Conservation (phyloP, 2,888 invertebrate species). For the Drosophila trichaetosa region DNA sequence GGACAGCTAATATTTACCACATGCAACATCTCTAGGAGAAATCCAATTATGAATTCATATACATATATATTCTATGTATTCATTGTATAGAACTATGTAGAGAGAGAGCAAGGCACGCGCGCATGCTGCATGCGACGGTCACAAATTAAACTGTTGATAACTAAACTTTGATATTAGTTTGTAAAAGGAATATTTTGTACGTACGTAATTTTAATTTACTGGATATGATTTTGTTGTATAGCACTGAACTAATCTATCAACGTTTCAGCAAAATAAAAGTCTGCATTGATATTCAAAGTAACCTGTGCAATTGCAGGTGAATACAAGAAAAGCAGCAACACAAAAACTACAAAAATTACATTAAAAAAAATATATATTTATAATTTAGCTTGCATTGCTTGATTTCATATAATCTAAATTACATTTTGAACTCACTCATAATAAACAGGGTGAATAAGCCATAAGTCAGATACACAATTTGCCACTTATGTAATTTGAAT, state of each 20-base stretch:
- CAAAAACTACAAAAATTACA: background rate
- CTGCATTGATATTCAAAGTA: slow-evolving; percentile 17
- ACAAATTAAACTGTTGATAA: slow-evolving; percentile 84
- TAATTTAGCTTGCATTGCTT: slow-evolving; percentile 24
- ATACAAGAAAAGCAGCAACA: slow-evolving; percentile 11
- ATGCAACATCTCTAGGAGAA: slow-evolving; percentile 44
- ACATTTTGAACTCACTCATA: slow-evolving; percentile 20
- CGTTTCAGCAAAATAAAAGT: slow-evolving; percentile 22
- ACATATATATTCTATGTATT: slow-evolving; percentile 36
- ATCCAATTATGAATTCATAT: slow-evolving; percentile 28
- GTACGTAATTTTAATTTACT: slow-evolving; percentile 74
- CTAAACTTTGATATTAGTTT: slow-evolving; percentile 84
- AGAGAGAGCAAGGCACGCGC: slow-evolving; percentile 67
- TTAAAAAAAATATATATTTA: slow-evolving; percentile 5
- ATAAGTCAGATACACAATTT: slow-evolving; percentile 11
- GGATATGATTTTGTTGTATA: slow-evolving; percentile 54
- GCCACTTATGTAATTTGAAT: slow-evolving; percentile 15
- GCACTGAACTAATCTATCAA: slow-evolving; percentile 42
- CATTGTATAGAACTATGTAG: slow-evolving; percentile 44
- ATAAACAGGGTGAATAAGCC: background rate
- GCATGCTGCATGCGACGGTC: slow-evolving; percentile 72
- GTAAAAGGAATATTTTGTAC: slow-evolving; percentile 74
- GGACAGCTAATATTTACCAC: slow-evolving; percentile 29
- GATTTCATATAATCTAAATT: background rate
- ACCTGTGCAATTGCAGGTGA: slow-evolving; percentile 19